Percentiles rank a stretch among this genome's conserved stretches.
These are phyloP conservation scores for Pithys albifrons DNA, from an alignment of 2,113 vertebrate genomes.

Conservation along the genomic window DNA sequence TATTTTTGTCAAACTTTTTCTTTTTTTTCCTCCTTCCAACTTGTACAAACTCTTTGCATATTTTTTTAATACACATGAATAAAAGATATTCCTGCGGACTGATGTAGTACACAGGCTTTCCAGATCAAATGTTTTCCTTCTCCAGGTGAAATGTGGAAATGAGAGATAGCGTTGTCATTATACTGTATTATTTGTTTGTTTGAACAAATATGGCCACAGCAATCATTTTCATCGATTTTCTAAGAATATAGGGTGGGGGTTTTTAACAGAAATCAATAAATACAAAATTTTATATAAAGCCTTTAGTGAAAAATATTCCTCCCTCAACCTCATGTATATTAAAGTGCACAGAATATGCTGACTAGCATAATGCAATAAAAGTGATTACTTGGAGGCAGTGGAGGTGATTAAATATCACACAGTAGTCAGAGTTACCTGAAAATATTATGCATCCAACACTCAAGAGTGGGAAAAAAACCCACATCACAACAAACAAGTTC, in stretches of 20 bases:
- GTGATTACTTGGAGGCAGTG: constrained; percentile 65
- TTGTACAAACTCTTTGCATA: constrained; percentile 67
- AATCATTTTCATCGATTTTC: constrained; percentile 68
- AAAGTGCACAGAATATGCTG: constrained; percentile 72
- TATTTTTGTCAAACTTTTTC: constrained; percentile 46
- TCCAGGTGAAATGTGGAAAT: constrained; percentile 75
- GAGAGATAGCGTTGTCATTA: constrained; percentile 74
- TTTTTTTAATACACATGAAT: constrained; percentile 76
- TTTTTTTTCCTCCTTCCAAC: neutral
- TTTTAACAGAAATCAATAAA: constrained; percentile 70
- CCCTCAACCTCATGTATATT: constrained; percentile 76
- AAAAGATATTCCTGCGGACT: constrained; percentile 71
- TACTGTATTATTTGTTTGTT: constrained; percentile 67
- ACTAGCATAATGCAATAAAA: constrained; percentile 70
- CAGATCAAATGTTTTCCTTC: constrained; percentile 76
- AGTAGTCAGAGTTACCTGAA: constrained; percentile 59
- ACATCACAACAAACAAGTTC: neutral
- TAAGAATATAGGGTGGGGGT: constrained; percentile 10
- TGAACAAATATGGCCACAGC: constrained; percentile 68
- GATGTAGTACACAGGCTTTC: constrained; percentile 62
- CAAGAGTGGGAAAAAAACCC: neutral
- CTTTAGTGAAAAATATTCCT: constrained; percentile 71
- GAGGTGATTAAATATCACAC: constrained; percentile 72
- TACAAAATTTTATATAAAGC: constrained; percentile 71
- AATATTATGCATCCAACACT: constrained; percentile 50